Conservation (phyloP, 1,140 invertebrate genomes). For the Apis laboriosa region DNA sequence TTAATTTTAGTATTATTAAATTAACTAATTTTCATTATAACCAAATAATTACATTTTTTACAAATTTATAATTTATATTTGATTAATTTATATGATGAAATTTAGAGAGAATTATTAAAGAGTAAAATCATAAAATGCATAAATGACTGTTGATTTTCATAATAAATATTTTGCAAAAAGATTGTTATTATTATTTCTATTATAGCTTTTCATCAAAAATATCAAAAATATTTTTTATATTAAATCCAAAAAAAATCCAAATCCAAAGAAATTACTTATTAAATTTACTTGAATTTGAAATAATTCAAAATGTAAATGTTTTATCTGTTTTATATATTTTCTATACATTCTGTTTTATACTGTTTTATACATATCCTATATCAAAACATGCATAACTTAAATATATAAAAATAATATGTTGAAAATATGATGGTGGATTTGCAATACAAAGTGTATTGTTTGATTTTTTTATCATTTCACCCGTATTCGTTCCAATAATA, state of each 20-base stretch:
- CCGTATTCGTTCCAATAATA: constrained; percentile 21
- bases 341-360: background rate
- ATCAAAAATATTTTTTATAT: background rate
- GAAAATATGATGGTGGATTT: background rate
- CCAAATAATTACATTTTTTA: background rate
- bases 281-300: background rate
- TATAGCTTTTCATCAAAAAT: background rate
- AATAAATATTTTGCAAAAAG: background rate
- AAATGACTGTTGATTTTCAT: background rate
- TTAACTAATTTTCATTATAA: too few relatives aligned
- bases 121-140: background rate
- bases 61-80: background rate
- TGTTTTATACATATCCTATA: too few relatives aligned
- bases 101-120: background rate
- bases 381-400: background rate
- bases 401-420: background rate
- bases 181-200: background rate
- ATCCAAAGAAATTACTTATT: background rate
- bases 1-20: too few relatives aligned
- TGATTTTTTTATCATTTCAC: constrained; percentile 9
- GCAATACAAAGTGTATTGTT: background rate
- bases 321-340: background rate
- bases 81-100: background rate
- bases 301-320: background rate
- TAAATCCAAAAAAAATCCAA: background rate